Evolutionary conservation across 2,113 vertebrate genomes (phyloP).

Genomic region (Melanerpes formicivorus): DNA sequence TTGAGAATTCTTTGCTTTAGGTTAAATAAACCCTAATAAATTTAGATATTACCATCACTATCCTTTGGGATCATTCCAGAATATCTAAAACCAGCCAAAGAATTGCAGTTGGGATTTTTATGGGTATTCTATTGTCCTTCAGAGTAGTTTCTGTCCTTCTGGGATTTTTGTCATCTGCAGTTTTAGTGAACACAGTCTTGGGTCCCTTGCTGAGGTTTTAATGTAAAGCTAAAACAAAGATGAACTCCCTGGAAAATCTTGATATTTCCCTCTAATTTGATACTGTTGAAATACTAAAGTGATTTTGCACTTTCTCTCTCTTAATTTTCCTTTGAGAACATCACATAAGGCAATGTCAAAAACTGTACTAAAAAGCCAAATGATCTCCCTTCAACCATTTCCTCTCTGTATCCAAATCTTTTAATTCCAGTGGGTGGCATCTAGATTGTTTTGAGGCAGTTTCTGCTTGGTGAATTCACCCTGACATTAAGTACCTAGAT

Average conservation of each 20-base stretch:
- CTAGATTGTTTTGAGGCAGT: constrained; percentile 1
- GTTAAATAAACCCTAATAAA: neutral
- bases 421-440: neutral
- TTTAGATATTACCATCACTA: neutral
- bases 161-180: neutral
- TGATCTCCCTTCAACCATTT: neutral
- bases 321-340: neutral
- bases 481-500: constrained; percentile 4
- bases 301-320: neutral
- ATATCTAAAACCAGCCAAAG: neutral
- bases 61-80: neutral
- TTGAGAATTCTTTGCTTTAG: neutral
- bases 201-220: neutral
- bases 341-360: neutral
- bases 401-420: neutral
- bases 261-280: neutral
- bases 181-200: neutral
- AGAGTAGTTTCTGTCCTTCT: neutral
- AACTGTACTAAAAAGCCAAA: neutral
- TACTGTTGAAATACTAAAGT: neutral
- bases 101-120: neutral
- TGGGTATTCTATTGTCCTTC: neutral
- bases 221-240: neutral
- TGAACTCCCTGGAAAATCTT: neutral
- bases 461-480: neutral